Percentiles rank a stretch among this genome's conserved stretches.
Conservation (phyloP, 2,888 invertebrate species). For the Cheilosia impressa region DNA sequence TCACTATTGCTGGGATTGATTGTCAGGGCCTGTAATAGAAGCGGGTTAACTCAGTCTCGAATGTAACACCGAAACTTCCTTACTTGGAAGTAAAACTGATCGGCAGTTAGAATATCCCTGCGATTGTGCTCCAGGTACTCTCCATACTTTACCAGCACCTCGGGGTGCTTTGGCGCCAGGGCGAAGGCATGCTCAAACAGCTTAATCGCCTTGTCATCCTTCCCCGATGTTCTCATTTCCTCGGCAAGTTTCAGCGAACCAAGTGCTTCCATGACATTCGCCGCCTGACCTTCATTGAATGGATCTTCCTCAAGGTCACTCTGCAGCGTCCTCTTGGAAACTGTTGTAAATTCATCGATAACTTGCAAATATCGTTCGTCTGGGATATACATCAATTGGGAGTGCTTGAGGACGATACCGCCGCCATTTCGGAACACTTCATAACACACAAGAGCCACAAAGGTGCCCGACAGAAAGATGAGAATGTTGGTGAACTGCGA, state of each 20-base stretch:
- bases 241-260: conserved; percentile 92
- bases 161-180: conserved; percentile 95
- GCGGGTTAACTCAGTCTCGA: neutral
- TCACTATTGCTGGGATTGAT: conserved; percentile 92
- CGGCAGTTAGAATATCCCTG: conserved; percentile 93
- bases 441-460: conserved; percentile 79
- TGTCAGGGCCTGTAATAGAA: conserved; percentile 87
- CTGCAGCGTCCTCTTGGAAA: conserved; percentile 76
- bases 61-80: neutral
- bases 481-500: conserved; percentile 72
- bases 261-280: conserved; percentile 88
- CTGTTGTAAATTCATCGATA: conserved; percentile 82
- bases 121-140: conserved; percentile 95
- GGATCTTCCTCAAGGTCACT: conserved; percentile 57
- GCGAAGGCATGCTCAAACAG: conserved; percentile 95
- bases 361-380: conserved; percentile 80
- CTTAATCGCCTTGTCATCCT: conserved; percentile 93
- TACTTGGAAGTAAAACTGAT: conserved; percentile 93
- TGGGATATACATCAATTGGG: conserved; percentile 80
- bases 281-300: conserved; percentile 76
- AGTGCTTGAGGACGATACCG: conserved; percentile 51
- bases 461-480: conserved; percentile 79
- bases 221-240: conserved; percentile 92
- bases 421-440: conserved; percentile 72
- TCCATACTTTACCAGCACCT: conserved; percentile 95